phyloP scores from a whole-genome alignment of 2,888 invertebrate genomes.

The Sceliomorpha sp. region DNA sequence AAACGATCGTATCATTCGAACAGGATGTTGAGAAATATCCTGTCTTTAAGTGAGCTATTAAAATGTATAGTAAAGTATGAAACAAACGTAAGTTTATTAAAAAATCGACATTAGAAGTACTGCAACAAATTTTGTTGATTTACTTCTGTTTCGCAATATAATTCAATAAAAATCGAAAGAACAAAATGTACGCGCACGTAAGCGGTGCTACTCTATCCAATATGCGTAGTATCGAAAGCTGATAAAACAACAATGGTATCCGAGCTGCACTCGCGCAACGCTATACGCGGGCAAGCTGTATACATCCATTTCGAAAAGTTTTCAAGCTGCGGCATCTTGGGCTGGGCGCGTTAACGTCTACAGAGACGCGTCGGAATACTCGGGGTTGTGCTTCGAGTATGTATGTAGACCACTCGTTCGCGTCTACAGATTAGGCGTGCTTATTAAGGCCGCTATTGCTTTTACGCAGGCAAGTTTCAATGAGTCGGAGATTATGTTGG shows the following conservation, averaged over 20 bases:
- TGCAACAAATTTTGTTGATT: no score
- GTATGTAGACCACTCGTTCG: slow-evolving; percentile 50
- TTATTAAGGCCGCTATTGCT: slow-evolving; percentile 69
- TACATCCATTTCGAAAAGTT: slow-evolving; percentile 62
- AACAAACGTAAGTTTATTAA: no score
- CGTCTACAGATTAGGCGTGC: slow-evolving; percentile 68
- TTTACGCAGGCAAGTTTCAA: slow-evolving; percentile 72
- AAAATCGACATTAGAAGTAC: no score
- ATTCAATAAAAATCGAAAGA: no score
- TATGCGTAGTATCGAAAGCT: slow-evolving; percentile 11
- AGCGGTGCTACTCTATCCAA: no score
- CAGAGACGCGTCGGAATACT: slow-evolving; percentile 37
- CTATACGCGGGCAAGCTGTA: slow-evolving; percentile 24
- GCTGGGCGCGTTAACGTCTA: slow-evolving; percentile 49
- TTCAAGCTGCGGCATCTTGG: slow-evolving; percentile 60
- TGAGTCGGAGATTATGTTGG: slow-evolving; percentile 72
- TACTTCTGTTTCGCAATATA: no score
- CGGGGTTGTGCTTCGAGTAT: slow-evolving; percentile 39
- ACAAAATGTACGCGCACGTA: no score
- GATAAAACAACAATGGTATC: background rate
- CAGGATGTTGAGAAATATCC: no score
- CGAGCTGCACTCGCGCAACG: slow-evolving; percentile 8
- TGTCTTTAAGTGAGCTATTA: no score
- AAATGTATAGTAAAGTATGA: no score
- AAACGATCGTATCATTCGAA: no score